Conservation (phyloP, 2,888 invertebrate species). For the Cryptocheilus praepositus region DNA sequence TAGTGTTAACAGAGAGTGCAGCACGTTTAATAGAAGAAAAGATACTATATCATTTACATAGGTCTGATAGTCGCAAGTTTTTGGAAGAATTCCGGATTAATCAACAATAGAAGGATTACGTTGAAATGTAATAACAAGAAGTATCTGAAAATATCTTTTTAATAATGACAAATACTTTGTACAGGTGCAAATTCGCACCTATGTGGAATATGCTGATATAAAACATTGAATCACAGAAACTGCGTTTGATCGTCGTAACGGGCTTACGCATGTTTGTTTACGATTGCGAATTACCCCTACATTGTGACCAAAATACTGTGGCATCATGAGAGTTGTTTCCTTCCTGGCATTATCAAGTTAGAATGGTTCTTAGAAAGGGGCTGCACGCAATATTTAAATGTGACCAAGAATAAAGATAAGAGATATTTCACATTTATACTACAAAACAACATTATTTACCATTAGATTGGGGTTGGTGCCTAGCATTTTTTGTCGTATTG, state of each 20-base stretch:
- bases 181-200: no score
- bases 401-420: not conserved
- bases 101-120: slow-evolving; percentile 75
- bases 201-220: not conserved
- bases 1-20: slow-evolving; percentile 90
- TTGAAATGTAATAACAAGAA: no score
- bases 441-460: slow-evolving; percentile 51
- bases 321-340: slow-evolving; percentile 47
- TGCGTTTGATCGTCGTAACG: no score
- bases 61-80: slow-evolving; percentile 76
- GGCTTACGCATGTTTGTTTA: no score
- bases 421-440: not conserved
- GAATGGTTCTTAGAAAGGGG: slow-evolving; percentile 33
- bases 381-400: slow-evolving; percentile 48
- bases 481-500: slow-evolving; percentile 82
- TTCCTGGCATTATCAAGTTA: slow-evolving; percentile 54
- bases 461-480: slow-evolving; percentile 73
- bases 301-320: no score
- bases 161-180: no score
- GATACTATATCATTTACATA: slow-evolving; percentile 82
- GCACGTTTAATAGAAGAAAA: slow-evolving; percentile 89
- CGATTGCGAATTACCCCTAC: no score
- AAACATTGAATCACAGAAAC: not conserved
- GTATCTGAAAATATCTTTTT: no score
- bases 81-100: slow-evolving; percentile 78